phyloP scores from a whole-genome alignment of 2,888 invertebrate genomes.

The Hetaerina titia region DNA sequence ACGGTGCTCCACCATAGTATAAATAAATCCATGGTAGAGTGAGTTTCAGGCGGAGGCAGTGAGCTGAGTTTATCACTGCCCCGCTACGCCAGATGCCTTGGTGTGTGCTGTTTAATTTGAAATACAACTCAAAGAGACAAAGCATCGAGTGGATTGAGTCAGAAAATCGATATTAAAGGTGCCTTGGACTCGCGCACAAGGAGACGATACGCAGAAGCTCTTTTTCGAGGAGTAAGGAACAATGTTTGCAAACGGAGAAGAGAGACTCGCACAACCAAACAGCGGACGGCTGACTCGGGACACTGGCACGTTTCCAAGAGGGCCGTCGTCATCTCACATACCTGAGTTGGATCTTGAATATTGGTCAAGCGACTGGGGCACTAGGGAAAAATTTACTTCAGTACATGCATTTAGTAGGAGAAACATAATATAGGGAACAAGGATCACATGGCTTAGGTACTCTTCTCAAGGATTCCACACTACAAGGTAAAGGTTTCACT shows the following conservation, averaged over 20 bases:
- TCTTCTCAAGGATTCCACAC: no score
- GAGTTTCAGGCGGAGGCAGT: no score
- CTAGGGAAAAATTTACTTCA: background rate
- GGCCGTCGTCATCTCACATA: background rate
- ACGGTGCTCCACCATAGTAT: no score
- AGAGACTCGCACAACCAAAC: background rate
- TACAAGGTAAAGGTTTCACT: no score
- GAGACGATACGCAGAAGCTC: background rate
- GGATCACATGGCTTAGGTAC: background rate
- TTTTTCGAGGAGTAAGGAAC: background rate
- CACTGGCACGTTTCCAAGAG: background rate
- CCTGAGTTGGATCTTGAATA: background rate
- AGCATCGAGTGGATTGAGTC: background rate
- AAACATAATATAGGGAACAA: background rate
- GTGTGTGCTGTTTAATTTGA: no score
- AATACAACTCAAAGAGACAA: no score
- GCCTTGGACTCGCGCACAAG: background rate
- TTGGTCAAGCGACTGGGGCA: background rate
- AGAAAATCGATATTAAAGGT: background rate
- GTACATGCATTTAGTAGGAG: background rate
- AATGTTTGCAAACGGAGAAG: background rate
- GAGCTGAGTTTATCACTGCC: no score
- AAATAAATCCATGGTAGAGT: no score
- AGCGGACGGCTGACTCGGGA: background rate
- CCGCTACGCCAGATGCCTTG: no score